These are phyloP conservation scores for Tamandua tetradactyla DNA, from an alignment of 2,797 vertebrate genomes.

Conservation along the genomic window DNA sequence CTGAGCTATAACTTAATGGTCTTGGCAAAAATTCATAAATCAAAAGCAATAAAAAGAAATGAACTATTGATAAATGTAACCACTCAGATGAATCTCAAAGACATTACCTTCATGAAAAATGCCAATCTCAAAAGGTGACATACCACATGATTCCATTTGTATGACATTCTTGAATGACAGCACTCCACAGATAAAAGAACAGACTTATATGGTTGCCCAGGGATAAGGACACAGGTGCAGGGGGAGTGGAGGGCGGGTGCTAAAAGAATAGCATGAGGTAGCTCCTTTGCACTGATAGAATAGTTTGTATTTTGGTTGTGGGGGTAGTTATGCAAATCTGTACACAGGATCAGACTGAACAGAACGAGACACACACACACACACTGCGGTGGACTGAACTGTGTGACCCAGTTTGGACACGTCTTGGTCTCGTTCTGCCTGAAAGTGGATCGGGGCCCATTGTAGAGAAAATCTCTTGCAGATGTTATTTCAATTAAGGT, in stretches of 20 bases:
- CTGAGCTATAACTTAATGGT: background rate
- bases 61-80: background rate
- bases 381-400: background rate
- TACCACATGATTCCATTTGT: background rate
- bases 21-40: background rate
- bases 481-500: too few species aligned
- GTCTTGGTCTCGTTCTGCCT: too few species aligned
- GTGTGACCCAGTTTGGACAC: too few species aligned
- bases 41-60: background rate
- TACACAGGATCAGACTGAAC: background rate
- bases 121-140: background rate
- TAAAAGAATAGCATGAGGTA: background rate
- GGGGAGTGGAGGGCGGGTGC: background rate
- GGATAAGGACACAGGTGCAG: background rate
- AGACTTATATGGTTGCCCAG: background rate
- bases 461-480: too few species aligned
- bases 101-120: background rate
- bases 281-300: background rate
- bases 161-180: background rate
- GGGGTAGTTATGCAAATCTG: background rate
- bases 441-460: too few species aligned
- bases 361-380: background rate
- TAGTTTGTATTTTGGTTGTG: background rate
- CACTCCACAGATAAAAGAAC: background rate
- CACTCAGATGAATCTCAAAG: background rate